These are phyloP conservation scores for Rhea pennata DNA, from an alignment of 2,113 vertebrate genomes.

Conservation along the genomic window DNA sequence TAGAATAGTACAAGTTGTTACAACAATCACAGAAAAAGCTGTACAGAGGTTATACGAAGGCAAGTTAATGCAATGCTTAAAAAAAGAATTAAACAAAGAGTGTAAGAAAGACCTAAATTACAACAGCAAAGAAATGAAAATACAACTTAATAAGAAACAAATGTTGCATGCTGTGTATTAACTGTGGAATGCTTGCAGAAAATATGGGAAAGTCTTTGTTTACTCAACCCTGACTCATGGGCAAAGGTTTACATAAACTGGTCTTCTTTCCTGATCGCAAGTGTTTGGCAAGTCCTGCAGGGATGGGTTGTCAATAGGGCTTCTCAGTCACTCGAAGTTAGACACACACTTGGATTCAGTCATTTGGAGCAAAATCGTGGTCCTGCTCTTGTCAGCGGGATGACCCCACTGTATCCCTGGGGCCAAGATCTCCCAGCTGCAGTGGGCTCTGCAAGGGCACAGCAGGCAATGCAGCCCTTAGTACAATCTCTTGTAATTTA, in stretches of 20 bases:
- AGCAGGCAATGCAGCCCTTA: background rate
- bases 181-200: constrained; percentile 39
- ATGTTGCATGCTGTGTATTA: constrained; percentile 31
- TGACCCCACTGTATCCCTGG: background rate
- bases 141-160: constrained; percentile 27
- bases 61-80: constrained; percentile 27
- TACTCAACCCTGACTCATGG: constrained; percentile 14
- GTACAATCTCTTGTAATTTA: background rate
- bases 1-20: constrained; percentile 64
- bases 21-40: constrained; percentile 53
- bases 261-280: constrained; percentile 24
- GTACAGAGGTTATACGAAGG: constrained; percentile 64
- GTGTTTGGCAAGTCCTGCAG: background rate
- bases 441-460: too few species aligned
- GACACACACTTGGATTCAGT: background rate
- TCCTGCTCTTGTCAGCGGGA: background rate
- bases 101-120: constrained; percentile 33
- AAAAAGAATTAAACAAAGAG: background rate
- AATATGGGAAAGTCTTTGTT: constrained; percentile 35
- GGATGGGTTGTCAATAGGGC: background rate
- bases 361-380: background rate
- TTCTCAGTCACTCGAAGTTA: background rate
- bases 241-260: constrained; percentile 26
- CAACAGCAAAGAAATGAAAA: constrained; percentile 47
- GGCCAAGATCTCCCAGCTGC: background rate